Evolutionary conservation across 2,888 invertebrate species (phyloP).

Genomic region (Actias luna): DNA sequence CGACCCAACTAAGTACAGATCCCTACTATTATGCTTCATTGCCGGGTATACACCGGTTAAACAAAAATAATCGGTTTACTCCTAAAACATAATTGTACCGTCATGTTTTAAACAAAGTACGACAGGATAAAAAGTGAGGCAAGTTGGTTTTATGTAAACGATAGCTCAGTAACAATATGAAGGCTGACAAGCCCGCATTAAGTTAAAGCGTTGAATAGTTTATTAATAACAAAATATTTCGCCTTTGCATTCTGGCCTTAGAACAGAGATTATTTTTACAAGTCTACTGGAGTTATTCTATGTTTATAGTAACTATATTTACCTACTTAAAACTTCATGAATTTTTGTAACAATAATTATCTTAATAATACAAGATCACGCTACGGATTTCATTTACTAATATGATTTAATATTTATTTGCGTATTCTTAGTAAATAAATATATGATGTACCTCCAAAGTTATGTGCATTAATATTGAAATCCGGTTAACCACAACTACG

Average conservation of each 20-base stretch:
- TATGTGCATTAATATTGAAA: neutral
- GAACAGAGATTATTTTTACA: neutral
- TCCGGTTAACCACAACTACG: neutral
- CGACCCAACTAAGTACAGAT: too few relatives aligned
- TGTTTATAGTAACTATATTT: too few relatives aligned
- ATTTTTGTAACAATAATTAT: too few relatives aligned
- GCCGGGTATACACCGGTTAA: too few relatives aligned
- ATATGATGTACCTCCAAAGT: conserved; percentile 3
- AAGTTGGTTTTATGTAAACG: conserved; percentile 39
- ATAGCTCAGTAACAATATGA: conserved; percentile 34
- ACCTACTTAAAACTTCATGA: too few relatives aligned
- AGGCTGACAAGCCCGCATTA: conserved; percentile 34
- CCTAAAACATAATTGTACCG: neutral
- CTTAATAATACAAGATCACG: neutral
- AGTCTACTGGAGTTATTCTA: too few relatives aligned
- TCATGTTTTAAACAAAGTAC: neutral
- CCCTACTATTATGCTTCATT: too few relatives aligned
- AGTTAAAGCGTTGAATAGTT: conserved; percentile 23
- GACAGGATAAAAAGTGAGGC: conserved; percentile 30
- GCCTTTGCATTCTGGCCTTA: conserved; percentile 13
- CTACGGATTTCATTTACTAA: too few relatives aligned
- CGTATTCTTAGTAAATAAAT: too few relatives aligned
- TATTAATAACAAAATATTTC: conserved; percentile 20
- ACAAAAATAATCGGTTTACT: neutral
- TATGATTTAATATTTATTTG: too few relatives aligned